Evolutionary conservation across 2,888 invertebrate genomes (phyloP).

Genomic region (Sesia bembeciformis): DNA sequence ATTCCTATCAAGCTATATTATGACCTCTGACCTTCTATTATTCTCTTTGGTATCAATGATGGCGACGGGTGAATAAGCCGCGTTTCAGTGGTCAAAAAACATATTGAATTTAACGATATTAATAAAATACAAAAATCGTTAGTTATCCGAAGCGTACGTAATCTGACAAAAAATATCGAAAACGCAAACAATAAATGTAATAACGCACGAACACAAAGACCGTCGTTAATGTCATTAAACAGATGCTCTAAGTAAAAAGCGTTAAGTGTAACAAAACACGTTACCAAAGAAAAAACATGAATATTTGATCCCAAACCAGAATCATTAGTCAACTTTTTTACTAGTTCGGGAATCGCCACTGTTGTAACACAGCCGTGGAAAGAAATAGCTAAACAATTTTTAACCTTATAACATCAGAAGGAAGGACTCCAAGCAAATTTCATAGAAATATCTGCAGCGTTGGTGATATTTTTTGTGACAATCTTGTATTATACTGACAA

Average conservation of each 20-base stretch:
- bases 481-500: slow-evolving; percentile 43
- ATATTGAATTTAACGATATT: no score
- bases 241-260: slow-evolving; percentile 61
- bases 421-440: slow-evolving; percentile 8
- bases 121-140: no score
- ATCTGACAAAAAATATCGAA: no score
- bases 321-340: slow-evolving; percentile 73
- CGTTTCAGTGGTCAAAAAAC: no score
- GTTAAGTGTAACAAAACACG: slow-evolving; percentile 69
- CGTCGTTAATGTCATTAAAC: slow-evolving; percentile 54
- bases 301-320: slow-evolving; percentile 70
- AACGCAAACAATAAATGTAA: no score
- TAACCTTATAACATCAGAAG: slow-evolving; percentile 17
- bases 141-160: no score
- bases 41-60: no score
- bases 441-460: slow-evolving; percentile 7
- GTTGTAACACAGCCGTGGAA: neutral
- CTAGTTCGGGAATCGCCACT: slow-evolving; percentile 5
- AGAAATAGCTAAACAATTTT: slow-evolving; percentile 8
- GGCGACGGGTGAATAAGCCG: no score
- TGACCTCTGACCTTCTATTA: no score
- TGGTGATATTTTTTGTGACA: slow-evolving; percentile 36
- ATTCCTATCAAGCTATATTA: no score
- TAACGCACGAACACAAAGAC: slow-evolving; percentile 23
- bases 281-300: slow-evolving; percentile 58